phyloP scores from a whole-genome alignment of 2,888 invertebrate species.

The Osmoderma eremita region DNA sequence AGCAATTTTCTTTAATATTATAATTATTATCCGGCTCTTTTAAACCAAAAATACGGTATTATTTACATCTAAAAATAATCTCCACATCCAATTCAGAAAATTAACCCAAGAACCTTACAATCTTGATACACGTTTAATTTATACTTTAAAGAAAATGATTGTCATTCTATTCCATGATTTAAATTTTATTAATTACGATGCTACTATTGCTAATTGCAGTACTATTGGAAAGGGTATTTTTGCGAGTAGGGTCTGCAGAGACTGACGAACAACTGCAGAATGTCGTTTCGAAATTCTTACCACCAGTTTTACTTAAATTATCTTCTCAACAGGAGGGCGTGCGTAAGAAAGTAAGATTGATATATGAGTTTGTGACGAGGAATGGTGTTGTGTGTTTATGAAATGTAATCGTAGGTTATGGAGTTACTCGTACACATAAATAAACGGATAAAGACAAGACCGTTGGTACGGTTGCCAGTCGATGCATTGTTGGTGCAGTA shows the following conservation, averaged over 20 bases:
- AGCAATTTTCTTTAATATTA: constrained; percentile 17
- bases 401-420: constrained; percentile 75
- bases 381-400: background rate
- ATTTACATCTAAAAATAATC: background rate
- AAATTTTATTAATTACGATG: constrained; percentile 35
- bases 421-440: constrained; percentile 92
- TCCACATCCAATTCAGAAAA: background rate
- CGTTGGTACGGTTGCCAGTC: constrained; percentile 86
- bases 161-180: constrained; percentile 39
- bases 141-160: constrained; percentile 35
- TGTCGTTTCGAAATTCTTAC: constrained; percentile 82
- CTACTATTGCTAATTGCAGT: constrained; percentile 66
- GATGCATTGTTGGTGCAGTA: constrained; percentile 84
- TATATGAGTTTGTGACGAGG: background rate
- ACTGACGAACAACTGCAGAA: constrained; percentile 88
- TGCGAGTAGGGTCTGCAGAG: constrained; percentile 88
- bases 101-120: background rate
- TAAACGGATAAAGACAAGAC: constrained; percentile 85
- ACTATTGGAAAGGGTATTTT: constrained; percentile 87
- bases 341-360: constrained; percentile 62
- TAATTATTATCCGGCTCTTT: background rate
- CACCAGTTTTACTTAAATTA: constrained; percentile 90
- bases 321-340: constrained; percentile 89
- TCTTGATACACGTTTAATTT: background rate
- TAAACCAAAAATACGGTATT: background rate